Conservation (phyloP, 2,113 vertebrate species). For the Serinus canaria region DNA sequence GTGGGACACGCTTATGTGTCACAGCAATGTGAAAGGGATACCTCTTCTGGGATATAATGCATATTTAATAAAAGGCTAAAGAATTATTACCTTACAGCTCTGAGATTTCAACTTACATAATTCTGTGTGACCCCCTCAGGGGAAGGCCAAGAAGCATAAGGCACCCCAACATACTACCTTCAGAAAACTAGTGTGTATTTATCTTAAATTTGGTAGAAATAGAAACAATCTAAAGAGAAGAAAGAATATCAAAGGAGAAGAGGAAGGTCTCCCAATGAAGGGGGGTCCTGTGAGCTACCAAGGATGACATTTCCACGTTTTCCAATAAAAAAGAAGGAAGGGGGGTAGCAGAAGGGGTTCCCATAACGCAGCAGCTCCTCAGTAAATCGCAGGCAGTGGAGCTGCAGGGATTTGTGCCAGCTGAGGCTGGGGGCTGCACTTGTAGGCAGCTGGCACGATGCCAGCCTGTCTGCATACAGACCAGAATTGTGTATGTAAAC, state of each 20-base stretch:
- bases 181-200: neutral
- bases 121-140: neutral
- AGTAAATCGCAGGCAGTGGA: conserved; percentile 49
- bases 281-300: neutral
- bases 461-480: conserved; percentile 53
- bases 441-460: conserved; percentile 9
- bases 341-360: neutral
- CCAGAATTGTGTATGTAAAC: conserved; percentile 62
- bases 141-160: neutral
- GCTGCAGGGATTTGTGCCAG: conserved; percentile 33
- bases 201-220: neutral
- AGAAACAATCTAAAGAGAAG: neutral
- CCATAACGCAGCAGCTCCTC: conserved; percentile 45
- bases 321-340: neutral
- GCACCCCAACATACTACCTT: neutral
- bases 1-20: neutral
- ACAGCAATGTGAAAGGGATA: neutral
- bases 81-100: neutral
- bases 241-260: neutral
- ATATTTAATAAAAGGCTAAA: neutral
- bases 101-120: neutral
- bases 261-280: neutral
- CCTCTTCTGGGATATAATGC: neutral
- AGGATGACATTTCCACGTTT: neutral
- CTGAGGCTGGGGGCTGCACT: conserved; percentile 16